Percentiles rank a stretch among this genome's conserved stretches.
phyloP scores from a whole-genome alignment of 2,113 vertebrate species.

The Engystomops pustulosus region DNA sequence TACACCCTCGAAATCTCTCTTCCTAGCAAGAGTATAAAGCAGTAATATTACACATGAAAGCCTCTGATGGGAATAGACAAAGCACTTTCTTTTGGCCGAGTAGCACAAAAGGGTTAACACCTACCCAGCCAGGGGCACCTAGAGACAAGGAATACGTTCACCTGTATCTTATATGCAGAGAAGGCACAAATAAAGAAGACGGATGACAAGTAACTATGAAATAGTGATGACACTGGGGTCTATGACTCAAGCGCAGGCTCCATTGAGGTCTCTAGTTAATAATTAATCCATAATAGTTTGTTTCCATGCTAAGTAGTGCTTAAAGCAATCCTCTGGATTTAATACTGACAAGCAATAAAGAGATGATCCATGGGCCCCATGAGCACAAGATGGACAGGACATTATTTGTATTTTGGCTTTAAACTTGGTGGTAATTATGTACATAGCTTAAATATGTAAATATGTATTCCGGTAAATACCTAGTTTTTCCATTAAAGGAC shows the following conservation, averaged over 20 bases:
- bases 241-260: neutral
- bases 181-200: neutral
- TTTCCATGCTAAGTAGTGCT: neutral
- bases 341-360: no score
- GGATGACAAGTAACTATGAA: neutral
- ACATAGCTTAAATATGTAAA: no score
- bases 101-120: neutral
- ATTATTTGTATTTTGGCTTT: neutral
- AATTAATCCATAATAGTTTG: neutral
- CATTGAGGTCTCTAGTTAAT: neutral
- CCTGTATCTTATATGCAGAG: neutral
- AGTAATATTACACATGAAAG: neutral
- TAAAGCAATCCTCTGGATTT: neutral
- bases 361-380: no score
- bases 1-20: neutral
- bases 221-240: neutral
- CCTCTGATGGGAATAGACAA: constrained; percentile 15
- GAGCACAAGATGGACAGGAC: no score
- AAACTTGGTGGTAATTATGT: neutral
- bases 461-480: no score
- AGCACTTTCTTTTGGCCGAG: neutral
- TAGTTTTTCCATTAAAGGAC: no score
- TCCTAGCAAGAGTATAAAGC: neutral
- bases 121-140: neutral
- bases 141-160: neutral